Percentiles rank a stretch among this genome's conserved stretches.
phyloP scores from a whole-genome alignment of 2,888 invertebrate species.

The Mimas tiliae region DNA sequence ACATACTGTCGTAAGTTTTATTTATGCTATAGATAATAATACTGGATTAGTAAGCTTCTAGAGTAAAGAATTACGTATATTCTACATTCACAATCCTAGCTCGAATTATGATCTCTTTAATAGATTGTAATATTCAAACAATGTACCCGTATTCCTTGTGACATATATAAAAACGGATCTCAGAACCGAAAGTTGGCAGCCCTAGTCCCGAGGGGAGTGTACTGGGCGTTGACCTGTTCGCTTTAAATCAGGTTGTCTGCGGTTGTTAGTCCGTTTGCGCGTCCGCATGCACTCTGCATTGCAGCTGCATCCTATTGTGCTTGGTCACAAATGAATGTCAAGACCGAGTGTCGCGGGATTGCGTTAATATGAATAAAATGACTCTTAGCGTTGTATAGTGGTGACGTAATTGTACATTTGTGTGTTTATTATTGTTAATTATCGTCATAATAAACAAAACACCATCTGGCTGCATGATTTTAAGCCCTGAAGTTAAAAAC shows the following conservation, averaged over 20 bases:
- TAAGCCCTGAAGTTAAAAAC: background rate
- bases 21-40: too few species aligned
- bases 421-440: conserved; percentile 1
- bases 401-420: conserved; percentile 1
- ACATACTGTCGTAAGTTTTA: too few species aligned
- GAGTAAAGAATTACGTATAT: too few species aligned
- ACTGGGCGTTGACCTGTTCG: conserved; percentile 60
- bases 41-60: too few species aligned
- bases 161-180: background rate
- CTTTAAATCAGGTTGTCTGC: conserved; percentile 76
- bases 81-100: too few species aligned
- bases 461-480: background rate
- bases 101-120: too few species aligned
- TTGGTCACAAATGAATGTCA: conserved; percentile 35
- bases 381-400: background rate
- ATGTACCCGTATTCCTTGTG: background rate
- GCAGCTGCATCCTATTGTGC: conserved; percentile 43
- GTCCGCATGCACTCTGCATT: conserved; percentile 48
- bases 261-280: conserved; percentile 60
- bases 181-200: conserved; percentile 18
- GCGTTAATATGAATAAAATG: conserved; percentile 4
- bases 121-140: background rate
- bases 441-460: background rate
- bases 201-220: conserved; percentile 28
- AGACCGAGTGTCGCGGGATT: conserved; percentile 17